Base-by-base conservation (phyloP, 2,797 vertebrate species). In the Erethizon dorsatum region DNA sequence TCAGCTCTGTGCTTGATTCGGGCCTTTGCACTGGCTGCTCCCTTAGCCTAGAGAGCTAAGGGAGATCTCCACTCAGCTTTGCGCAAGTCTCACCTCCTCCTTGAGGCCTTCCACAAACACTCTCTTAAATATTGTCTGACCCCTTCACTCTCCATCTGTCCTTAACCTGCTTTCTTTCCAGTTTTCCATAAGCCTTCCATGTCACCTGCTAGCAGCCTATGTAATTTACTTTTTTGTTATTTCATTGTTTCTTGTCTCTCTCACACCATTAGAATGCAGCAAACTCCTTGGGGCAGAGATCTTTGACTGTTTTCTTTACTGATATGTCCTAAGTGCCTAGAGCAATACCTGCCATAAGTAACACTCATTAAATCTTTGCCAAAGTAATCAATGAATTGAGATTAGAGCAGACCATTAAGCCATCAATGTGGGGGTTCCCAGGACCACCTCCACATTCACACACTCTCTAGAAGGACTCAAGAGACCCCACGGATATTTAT, bases 331-430 rank as follows among this genome's bases (percentile, higher is more conserved):
- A 65, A 22, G 10, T 82, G 6, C 73, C 86, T 83, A 63, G 18
- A 83, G 56, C 10, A 37, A 41, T 93, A 41, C 18, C 89, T 94
- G 41, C 4, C 14, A 11, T 56, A 41, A 82, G 7, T 67, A n/a
- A 85, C 5, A 10, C 45, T 91, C 78, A 86, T 5, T 33, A 79
- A 56, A 56, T 88, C 83, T 83, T 96, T 83, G 57, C 33, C 50
- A 61, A 50, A 50, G 2, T 54, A 71, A 41, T 37, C 50, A 47
- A 31, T 84, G 28, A 65, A 75, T 41, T 79, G 45, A 96, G 20
- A 82, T 88, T 47, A 77, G 45, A 85, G 67, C 52, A 77, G 20
- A 63, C 65, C 15, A 59, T 54, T 52, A 88, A 94, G 20, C 80
- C 69, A 26, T 11, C 52, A 77, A 2, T 57, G 11, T 92, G 28